A percentile compares a stretch with the other conserved stretches of the same genome.
Conservation (phyloP, 1,140 invertebrate species). For the Ceratitis capitata region DNA sequence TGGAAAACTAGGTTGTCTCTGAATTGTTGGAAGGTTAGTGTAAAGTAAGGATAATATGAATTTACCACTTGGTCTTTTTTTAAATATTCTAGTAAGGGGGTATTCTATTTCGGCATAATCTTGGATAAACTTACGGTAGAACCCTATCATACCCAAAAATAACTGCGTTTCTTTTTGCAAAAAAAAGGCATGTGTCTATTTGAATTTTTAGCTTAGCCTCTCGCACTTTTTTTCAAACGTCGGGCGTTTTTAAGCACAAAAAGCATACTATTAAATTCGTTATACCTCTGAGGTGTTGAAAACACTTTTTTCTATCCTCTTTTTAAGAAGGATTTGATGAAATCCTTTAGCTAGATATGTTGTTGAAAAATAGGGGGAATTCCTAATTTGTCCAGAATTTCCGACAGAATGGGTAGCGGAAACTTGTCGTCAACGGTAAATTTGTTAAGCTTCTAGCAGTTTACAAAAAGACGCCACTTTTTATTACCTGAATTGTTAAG, state of each 20-base stretch:
- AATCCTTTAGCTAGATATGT: neutral
- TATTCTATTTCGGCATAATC: neutral
- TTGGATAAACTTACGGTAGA: neutral
- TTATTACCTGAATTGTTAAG: neutral
- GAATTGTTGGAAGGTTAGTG: neutral
- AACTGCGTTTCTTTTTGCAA: constrained; percentile 30
- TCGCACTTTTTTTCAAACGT: neutral
- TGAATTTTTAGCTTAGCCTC: constrained; percentile 14
- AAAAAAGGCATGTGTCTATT: neutral
- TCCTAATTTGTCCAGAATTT: neutral
- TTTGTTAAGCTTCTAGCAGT: neutral
- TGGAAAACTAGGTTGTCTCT: constrained; percentile 39
- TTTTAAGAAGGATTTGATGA: neutral
- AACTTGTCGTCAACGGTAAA: neutral
- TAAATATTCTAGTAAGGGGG: neutral
- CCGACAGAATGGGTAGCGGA: neutral
- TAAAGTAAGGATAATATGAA: neutral
- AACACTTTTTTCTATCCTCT: constrained; percentile 39
- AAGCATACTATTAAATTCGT: neutral
- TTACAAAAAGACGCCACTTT: neutral
- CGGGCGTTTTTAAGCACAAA: neutral
- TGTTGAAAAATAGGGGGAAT: neutral
- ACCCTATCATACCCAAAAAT: neutral
- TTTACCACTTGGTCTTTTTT: neutral
- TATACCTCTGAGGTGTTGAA: neutral